Conservation (phyloP, 2,113 vertebrate genomes). For the Boleophthalmus pectinirostris region DNA sequence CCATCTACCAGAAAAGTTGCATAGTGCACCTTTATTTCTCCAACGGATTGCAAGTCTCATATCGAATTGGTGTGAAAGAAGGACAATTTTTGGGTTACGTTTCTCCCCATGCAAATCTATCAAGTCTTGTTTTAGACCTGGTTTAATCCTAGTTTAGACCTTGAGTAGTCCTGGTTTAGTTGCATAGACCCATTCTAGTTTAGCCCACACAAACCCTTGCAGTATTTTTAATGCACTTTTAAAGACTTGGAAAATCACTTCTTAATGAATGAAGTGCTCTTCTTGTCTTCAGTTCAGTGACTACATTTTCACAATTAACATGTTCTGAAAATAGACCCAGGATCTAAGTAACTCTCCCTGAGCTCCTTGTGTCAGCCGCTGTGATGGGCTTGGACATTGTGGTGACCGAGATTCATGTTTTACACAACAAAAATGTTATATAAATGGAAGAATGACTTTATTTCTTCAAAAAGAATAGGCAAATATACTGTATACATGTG, state of each 20-base stretch:
- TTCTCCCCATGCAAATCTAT: too few relatives aligned
- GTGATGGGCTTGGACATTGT: background rate
- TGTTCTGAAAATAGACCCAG: conserved; percentile 20
- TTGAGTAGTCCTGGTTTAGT: too few relatives aligned
- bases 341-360: conserved; percentile 23
- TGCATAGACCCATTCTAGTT: background rate
- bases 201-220: too few relatives aligned
- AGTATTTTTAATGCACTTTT: background rate
- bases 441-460: background rate
- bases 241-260: too few relatives aligned
- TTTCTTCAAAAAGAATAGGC: background rate
- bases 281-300: background rate
- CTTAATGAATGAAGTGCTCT: background rate
- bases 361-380: conserved; percentile 11
- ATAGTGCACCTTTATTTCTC: too few relatives aligned
- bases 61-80: too few relatives aligned
- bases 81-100: too few relatives aligned
- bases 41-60: too few relatives aligned
- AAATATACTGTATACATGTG: too few relatives aligned
- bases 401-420: conserved; percentile 34
- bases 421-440: conserved; percentile 32
- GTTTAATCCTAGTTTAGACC: too few relatives aligned
- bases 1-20: too few relatives aligned
- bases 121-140: too few relatives aligned
- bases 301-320: conserved; percentile 22